Evolutionary conservation across 2,113 vertebrate species (phyloP).

Genomic region (Channa argus): DNA sequence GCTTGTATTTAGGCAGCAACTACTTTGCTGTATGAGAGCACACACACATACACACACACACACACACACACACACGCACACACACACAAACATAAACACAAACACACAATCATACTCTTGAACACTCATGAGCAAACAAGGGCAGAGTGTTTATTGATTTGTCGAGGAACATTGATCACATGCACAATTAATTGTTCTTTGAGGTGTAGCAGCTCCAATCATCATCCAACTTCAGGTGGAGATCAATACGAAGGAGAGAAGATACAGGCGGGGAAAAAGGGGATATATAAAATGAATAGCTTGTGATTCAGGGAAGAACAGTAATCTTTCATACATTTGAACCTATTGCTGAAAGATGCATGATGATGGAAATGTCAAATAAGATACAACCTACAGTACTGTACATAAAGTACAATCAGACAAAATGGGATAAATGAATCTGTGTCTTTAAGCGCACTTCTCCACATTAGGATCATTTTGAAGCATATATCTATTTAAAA

Average conservation of each 20-base stretch:
- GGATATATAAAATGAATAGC: not conserved
- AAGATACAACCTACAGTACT: too few species aligned
- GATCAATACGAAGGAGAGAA: conserved; percentile 55
- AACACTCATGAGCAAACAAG: not conserved
- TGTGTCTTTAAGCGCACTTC: too few species aligned
- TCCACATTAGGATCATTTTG: too few species aligned
- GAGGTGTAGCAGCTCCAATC: conserved; percentile 66
- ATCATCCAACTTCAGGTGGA: conserved; percentile 57
- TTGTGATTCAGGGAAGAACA: conserved; percentile 9
- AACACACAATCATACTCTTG: conserved; percentile 11
- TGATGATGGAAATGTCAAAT: not conserved
- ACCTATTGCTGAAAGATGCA: not conserved
- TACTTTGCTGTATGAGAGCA: too few species aligned
- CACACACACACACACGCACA: conserved; percentile 1
- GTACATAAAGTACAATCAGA: too few species aligned
- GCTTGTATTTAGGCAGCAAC: too few species aligned
- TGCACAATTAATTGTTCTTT: conserved; percentile 82
- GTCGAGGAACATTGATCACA: conserved; percentile 78
- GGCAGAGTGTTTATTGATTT: conserved; percentile 65
- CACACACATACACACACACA: not conserved
- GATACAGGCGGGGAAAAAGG: not conserved
- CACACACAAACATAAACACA: conserved; percentile 4
- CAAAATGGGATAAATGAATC: too few species aligned
- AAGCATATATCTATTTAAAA: too few species aligned
- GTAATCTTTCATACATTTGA: not conserved